A percentile compares a stretch with the other conserved stretches of the same genome.
phyloP scores from a whole-genome alignment of 2,113 vertebrate species.

The Acinonyx jubatus region DNA sequence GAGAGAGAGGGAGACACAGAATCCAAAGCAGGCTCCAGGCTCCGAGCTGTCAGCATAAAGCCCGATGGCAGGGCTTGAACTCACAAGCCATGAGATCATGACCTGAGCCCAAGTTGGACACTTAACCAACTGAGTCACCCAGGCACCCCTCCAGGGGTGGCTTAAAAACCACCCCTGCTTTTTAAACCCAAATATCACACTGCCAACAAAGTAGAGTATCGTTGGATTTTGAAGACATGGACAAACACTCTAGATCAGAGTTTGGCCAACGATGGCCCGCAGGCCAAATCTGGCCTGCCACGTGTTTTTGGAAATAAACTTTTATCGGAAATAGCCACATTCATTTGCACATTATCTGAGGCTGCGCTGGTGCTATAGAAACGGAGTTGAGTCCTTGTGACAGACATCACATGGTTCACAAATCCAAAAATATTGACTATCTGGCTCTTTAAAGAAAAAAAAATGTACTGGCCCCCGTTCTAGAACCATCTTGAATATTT shows the following conservation, averaged over 20 bases:
- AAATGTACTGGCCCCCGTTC: neutral
- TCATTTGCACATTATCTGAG: neutral
- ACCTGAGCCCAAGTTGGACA: too few relatives aligned
- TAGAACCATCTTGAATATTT: neutral
- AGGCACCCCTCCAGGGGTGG: too few relatives aligned
- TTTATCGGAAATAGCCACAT: neutral
- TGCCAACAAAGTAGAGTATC: rapidly evolving
- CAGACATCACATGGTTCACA: neutral
- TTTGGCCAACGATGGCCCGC: neutral
- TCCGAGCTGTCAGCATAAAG: too few relatives aligned
- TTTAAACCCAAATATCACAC: neutral
- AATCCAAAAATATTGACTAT: neutral
- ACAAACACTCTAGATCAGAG: neutral
- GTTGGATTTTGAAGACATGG: neutral
- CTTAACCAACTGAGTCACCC: too few relatives aligned
- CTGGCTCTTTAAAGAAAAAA: neutral
- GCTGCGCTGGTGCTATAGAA: neutral
- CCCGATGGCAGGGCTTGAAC: too few relatives aligned
- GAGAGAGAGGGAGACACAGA: too few relatives aligned
- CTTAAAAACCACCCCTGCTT: neutral
- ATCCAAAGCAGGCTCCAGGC: too few relatives aligned
- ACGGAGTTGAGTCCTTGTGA: neutral
- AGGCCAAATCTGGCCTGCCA: neutral
- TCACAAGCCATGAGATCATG: too few relatives aligned
- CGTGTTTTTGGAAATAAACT: neutral